phyloP scores from a whole-genome alignment of 2,797 vertebrate genomes.

The Sphenodon punctatus region DNA sequence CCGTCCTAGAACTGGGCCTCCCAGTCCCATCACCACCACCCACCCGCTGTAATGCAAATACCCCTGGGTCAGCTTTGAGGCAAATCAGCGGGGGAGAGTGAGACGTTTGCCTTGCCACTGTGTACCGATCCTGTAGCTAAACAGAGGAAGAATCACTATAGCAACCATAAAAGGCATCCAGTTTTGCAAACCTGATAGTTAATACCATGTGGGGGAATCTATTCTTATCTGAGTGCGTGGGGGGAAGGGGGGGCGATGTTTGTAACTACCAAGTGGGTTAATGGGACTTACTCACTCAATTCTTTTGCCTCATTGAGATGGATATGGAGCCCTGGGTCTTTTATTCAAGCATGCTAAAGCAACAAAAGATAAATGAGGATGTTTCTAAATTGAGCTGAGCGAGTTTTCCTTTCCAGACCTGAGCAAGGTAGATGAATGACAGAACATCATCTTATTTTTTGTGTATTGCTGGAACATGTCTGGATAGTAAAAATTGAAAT shows the following conservation, averaged over 20 bases:
- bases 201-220: neutral
- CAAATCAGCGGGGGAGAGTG: neutral
- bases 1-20: neutral
- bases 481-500: neutral
- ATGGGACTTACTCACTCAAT: neutral
- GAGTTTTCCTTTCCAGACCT: neutral
- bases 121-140: neutral
- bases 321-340: neutral
- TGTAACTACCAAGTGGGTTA: neutral
- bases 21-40: neutral
- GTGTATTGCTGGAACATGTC: neutral
- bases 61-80: neutral
- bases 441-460: neutral
- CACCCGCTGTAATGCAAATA: neutral
- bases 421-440: no score
- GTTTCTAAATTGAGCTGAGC: neutral
- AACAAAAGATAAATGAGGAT: neutral
- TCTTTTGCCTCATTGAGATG: neutral
- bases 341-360: neutral
- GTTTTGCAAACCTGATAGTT: neutral
- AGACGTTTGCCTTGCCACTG: fast-evolving
- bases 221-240: neutral
- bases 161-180: constrained; percentile 14
- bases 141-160: neutral
- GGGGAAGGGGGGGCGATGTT: neutral